Conservation (phyloP, 2,888 invertebrate species). For the Chalcis sispes region DNA sequence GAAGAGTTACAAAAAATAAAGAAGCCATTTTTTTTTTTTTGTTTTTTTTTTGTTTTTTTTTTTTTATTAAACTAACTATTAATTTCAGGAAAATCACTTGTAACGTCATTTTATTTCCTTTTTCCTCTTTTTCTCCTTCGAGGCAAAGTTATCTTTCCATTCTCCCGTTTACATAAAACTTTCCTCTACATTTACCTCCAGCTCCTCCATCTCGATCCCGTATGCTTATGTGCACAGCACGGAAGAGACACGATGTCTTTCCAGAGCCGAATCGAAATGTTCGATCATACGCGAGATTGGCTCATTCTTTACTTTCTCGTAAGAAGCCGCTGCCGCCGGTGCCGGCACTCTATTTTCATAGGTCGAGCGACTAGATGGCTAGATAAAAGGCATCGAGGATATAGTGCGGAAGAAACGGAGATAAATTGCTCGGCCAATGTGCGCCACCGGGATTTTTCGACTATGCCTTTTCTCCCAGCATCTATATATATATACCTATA, state of each 20-base stretch:
- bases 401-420: conserved; percentile 57
- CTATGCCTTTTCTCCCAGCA: too few species aligned
- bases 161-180: conserved; percentile 55
- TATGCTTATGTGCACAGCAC: conserved; percentile 20
- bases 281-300: conserved; percentile 72
- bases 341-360: conserved; percentile 63
- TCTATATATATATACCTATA: not conserved
- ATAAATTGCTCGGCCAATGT: conserved; percentile 54
- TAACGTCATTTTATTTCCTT: conserved; percentile 19
- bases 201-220: conserved; percentile 2
- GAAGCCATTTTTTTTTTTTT: too few species aligned
- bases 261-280: conserved; percentile 66
- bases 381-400: conserved; percentile 58
- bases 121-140: not conserved
- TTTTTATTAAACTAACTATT: conserved; percentile 11
- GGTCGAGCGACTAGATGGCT: conserved; percentile 56
- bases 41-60: too few species aligned
- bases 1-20: too few species aligned
- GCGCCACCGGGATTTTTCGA: conserved; percentile 43
- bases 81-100: conserved; percentile 49
- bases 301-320: conserved; percentile 65
- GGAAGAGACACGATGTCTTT: conserved; percentile 53
- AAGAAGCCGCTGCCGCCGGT: conserved; percentile 50
- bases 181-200: conserved; percentile 17
- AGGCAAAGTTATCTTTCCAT: conserved; percentile 48